Evolutionary conservation across 1,140 invertebrate species (phyloP).

Genomic region (Ceratoteleas bidentatus): DNA sequence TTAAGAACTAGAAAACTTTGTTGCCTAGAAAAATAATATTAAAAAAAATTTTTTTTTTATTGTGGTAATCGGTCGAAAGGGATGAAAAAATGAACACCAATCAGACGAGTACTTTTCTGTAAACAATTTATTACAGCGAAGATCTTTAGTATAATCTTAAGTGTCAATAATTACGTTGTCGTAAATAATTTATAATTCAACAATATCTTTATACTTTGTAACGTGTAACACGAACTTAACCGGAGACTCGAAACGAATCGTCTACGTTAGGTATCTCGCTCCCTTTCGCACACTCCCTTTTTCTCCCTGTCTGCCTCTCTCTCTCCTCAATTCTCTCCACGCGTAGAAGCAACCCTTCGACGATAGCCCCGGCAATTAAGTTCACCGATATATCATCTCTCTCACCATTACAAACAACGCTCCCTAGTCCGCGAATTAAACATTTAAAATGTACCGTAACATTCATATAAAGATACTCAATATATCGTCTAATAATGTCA

Average conservation of each 20-base stretch:
- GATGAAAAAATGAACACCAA: background rate
- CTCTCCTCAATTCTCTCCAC: no score
- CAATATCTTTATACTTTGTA: conserved; percentile 58
- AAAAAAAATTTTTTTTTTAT: no score
- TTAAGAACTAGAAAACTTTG: no score
- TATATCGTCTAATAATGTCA: conserved; percentile 47
- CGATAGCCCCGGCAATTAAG: conserved; percentile 42
- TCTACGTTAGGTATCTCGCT: conserved; percentile 48
- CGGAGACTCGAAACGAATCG: conserved; percentile 39
- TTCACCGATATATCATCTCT: conserved; percentile 36
- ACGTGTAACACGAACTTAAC: conserved; percentile 61
- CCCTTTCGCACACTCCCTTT: conserved; percentile 46
- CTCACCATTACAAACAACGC: conserved; percentile 46
- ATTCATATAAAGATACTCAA: conserved; percentile 61
- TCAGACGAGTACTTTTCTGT: conserved; percentile 48
- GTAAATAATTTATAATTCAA: conserved; percentile 63
- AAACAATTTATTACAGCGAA: conserved; percentile 65
- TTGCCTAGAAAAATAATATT: no score
- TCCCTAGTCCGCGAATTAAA: conserved; percentile 53
- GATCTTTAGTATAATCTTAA: conserved; percentile 61
- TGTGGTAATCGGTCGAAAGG: background rate
- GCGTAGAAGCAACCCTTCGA: conserved; percentile 52
- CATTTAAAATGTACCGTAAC: conserved; percentile 58
- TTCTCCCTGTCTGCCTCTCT: no score
- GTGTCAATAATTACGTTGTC: conserved; percentile 58